Conservation (phyloP, 2,888 invertebrate species). For the Leptothorax acervorum region DNA sequence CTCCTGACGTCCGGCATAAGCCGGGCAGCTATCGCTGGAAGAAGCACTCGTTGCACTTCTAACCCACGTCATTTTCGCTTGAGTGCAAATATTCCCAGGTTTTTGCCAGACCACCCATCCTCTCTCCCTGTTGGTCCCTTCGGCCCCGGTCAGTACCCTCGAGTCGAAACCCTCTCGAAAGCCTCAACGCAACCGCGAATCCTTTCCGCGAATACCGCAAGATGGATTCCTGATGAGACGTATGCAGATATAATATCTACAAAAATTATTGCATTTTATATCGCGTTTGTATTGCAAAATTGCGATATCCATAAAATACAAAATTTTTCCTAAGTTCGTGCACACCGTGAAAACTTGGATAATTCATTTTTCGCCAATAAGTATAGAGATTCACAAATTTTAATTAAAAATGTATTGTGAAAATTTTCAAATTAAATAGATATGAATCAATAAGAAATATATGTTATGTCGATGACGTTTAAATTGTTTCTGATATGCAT, state of each 20-base stretch:
- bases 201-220: conserved; percentile 40
- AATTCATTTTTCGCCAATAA: neutral
- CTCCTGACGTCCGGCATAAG: conserved; percentile 68
- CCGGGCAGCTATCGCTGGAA: conserved; percentile 47
- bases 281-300: neutral
- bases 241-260: neutral
- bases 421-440: neutral
- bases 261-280: conserved; percentile 5
- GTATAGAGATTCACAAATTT: neutral
- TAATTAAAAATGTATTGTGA: neutral
- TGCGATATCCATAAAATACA: neutral
- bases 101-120: conserved; percentile 68
- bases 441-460: neutral
- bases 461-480: neutral
- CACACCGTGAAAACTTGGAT: neutral
- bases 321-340: neutral
- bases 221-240: conserved; percentile 28
- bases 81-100: conserved; percentile 79
- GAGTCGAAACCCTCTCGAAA: conserved; percentile 44
- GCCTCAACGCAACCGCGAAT: conserved; percentile 44
- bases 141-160: neutral
- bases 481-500: neutral
- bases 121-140: neutral
- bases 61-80: conserved; percentile 78
- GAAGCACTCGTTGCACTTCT: conserved; percentile 62